A percentile compares a stretch with the other conserved stretches of the same genome.
phyloP scores from a whole-genome alignment of 2,113 vertebrate genomes.

The Alaudala cheleensis region DNA sequence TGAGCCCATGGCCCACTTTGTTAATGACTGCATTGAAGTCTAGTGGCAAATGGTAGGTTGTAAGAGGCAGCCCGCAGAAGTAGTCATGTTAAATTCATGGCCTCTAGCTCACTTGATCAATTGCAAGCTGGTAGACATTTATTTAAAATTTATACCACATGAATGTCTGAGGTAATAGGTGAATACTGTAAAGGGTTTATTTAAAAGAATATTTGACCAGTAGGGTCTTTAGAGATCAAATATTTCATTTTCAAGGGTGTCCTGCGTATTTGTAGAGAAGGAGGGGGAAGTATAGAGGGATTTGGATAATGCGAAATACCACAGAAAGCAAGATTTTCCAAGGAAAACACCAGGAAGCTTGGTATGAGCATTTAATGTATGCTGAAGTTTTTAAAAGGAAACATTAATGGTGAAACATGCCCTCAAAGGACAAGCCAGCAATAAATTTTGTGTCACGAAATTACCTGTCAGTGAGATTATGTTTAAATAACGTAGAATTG shows the following conservation, averaged over 20 bases:
- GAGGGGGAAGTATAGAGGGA: constrained; percentile 65
- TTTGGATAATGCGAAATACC: constrained; percentile 78
- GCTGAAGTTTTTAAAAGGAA: constrained; percentile 83
- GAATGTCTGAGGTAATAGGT: constrained; percentile 66
- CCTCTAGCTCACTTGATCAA: constrained; percentile 43
- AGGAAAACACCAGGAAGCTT: constrained; percentile 79
- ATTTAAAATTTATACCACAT: constrained; percentile 68
- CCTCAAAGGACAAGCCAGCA: constrained; percentile 77
- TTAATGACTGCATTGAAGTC: constrained; percentile 24
- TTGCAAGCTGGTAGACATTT: constrained; percentile 58
- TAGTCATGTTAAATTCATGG: constrained; percentile 54
- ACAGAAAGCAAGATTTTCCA: constrained; percentile 78
- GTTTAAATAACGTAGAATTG: constrained; percentile 79
- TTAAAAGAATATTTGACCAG: constrained; percentile 67
- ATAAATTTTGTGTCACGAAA: constrained; percentile 82
- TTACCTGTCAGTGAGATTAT: constrained; percentile 81
- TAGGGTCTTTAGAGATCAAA: constrained; percentile 68
- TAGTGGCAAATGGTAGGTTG: constrained; percentile 39
- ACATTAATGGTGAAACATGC: constrained; percentile 79
- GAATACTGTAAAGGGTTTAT: constrained; percentile 65
- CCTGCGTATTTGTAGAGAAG: constrained; percentile 29
- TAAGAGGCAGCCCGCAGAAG: background rate
- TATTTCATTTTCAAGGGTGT: constrained; percentile 62
- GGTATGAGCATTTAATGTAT: constrained; percentile 78
- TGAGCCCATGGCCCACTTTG: background rate